phyloP scores from a whole-genome alignment of 2,113 vertebrate genomes.

The Fregata magnificens region DNA sequence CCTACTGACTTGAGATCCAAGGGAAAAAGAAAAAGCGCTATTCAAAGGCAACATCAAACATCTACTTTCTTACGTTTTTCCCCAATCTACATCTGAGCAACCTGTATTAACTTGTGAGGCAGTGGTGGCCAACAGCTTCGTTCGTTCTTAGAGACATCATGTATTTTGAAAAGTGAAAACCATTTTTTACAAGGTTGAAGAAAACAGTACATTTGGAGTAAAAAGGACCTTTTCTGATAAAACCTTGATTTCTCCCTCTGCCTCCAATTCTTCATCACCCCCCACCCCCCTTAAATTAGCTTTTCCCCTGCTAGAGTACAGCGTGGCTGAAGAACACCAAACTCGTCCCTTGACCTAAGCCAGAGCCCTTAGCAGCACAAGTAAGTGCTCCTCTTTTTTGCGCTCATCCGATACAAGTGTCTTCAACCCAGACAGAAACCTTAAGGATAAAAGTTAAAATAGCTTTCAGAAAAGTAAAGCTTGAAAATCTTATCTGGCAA shows the following conservation, averaged over 20 bases:
- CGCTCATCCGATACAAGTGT: neutral
- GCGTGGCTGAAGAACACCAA: fast-evolving
- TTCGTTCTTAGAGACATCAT: fast-evolving
- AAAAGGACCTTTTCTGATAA: neutral
- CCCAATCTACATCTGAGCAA: neutral
- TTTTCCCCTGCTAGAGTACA: neutral
- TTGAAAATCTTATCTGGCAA: neutral
- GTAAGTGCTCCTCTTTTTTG: neutral
- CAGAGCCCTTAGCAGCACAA: neutral
- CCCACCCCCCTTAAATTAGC: fast-evolving
- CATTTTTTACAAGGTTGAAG: neutral
- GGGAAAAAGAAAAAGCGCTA: neutral
- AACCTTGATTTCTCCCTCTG: neutral
- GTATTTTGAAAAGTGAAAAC: neutral
- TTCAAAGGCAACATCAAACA: neutral
- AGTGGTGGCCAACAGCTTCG: fast-evolving
- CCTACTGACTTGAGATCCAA: neutral
- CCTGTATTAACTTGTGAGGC: too few relatives aligned
- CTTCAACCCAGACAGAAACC: neutral
- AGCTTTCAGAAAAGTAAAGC: neutral
- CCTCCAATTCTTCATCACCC: too few relatives aligned
- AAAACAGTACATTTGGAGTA: neutral
- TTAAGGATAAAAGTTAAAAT: neutral
- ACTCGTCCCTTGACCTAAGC: fast-evolving
- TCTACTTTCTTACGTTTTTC: too few relatives aligned